These are phyloP conservation scores for Streptopelia turtur DNA, from an alignment of 2,797 vertebrate genomes.

Conservation along the genomic window DNA sequence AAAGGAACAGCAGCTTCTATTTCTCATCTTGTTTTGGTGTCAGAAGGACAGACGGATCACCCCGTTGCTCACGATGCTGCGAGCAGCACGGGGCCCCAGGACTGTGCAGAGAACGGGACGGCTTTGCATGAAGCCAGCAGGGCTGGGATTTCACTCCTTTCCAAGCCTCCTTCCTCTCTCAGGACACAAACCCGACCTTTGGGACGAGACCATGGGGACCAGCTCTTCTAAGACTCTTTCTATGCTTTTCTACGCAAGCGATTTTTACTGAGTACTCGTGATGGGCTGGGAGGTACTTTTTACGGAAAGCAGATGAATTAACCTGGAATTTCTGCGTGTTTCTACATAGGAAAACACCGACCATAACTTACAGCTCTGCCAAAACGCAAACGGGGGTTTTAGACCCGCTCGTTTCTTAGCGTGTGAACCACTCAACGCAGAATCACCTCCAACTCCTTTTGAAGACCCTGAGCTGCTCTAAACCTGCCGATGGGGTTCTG, in stretches of 20 bases:
- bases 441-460: background rate
- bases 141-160: background rate
- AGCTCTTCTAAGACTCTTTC: background rate
- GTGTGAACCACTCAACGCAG: accelerated
- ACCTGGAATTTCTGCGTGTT: background rate
- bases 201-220: background rate
- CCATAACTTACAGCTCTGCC: background rate
- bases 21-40: background rate
- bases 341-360: background rate
- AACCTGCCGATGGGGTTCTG: background rate
- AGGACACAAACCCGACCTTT: background rate
- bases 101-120: background rate
- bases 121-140: background rate
- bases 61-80: accelerated
- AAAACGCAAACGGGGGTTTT: background rate
- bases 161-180: background rate
- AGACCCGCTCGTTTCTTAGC: background rate
- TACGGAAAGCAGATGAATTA: background rate
- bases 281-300: background rate
- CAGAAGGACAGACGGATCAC: background rate
- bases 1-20: background rate
- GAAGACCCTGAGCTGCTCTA: background rate
- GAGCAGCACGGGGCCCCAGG: background rate
- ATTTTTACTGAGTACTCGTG: background rate
- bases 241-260: background rate